Evolutionary conservation across 2,797 vertebrate genomes (phyloP).

Genomic region (Corythornis leucogaster): DNA sequence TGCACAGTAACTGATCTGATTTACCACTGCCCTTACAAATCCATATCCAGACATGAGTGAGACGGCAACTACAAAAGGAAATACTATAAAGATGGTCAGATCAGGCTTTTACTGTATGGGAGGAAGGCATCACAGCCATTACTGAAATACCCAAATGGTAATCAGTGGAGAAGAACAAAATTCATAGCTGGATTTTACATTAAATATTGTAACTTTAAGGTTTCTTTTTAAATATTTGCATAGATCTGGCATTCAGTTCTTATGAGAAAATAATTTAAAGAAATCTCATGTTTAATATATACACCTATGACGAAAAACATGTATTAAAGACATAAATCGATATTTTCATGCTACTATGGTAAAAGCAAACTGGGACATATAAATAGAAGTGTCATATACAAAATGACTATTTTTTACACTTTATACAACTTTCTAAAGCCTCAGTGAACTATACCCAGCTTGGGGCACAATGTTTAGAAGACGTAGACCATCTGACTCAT

Average conservation of each 20-base stretch:
- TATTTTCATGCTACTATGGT: not conserved
- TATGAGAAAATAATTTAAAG: not conserved
- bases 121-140: not conserved
- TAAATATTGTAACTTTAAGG: not conserved
- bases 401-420: not conserved
- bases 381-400: not conserved
- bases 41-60: not conserved
- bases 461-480: not conserved
- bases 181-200: not conserved
- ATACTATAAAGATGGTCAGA: not conserved
- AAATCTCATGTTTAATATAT: not conserved
- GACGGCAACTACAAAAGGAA: not conserved
- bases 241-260: not conserved
- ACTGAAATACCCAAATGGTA: not conserved
- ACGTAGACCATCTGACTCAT: not conserved
- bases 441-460: not conserved
- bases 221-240: not conserved
- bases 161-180: not conserved
- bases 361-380: not conserved
- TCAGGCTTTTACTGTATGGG: not conserved
- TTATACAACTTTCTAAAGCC: not conserved
- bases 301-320: not conserved
- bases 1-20: not conserved
- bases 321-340: not conserved
- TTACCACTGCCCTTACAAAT: not conserved